phyloP scores from a whole-genome alignment of 2,888 invertebrate species.

The Entomobrya multifasciata region DNA sequence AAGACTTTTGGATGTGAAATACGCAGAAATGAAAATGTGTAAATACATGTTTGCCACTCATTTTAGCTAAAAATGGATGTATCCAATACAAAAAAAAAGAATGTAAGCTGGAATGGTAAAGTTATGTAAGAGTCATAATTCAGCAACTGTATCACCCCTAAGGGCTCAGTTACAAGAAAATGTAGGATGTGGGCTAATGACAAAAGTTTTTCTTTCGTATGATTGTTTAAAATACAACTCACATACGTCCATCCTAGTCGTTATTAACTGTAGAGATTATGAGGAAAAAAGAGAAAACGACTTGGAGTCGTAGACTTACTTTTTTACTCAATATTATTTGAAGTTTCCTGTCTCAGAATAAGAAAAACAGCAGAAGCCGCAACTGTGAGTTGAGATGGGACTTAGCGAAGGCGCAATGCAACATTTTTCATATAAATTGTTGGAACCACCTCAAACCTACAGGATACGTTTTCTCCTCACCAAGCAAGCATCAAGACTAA shows the following conservation, averaged over 20 bases:
- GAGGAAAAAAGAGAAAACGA: constrained; percentile 24
- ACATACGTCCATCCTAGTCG: constrained; percentile 30
- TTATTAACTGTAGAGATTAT: constrained; percentile 49
- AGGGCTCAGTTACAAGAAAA: constrained; percentile 43
- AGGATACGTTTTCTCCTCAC: constrained; percentile 25
- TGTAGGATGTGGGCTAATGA: constrained; percentile 59
- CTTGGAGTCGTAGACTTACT: not conserved
- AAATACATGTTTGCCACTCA: too few relatives aligned
- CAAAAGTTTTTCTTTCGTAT: constrained; percentile 61
- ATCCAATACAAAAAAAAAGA: too few relatives aligned
- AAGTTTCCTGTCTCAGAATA: constrained; percentile 14
- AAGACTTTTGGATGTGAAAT: too few relatives aligned
- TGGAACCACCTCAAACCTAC: constrained; percentile 14
- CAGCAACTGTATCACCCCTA: constrained; percentile 44
- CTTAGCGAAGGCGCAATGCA: not conserved
- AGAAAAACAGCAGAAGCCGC: not conserved
- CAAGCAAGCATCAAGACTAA: too few relatives aligned
- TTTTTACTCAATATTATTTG: constrained; percentile 38
- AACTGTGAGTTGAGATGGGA: not conserved
- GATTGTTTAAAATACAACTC: constrained; percentile 44
- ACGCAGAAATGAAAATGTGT: too few relatives aligned
- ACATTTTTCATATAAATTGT: constrained; percentile 4
- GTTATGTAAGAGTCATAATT: too few relatives aligned
- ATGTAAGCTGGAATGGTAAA: too few relatives aligned
- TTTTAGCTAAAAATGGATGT: too few relatives aligned